Evolutionary conservation across 2,888 invertebrate species (phyloP).

Genomic region (Drosophila crucigera): DNA sequence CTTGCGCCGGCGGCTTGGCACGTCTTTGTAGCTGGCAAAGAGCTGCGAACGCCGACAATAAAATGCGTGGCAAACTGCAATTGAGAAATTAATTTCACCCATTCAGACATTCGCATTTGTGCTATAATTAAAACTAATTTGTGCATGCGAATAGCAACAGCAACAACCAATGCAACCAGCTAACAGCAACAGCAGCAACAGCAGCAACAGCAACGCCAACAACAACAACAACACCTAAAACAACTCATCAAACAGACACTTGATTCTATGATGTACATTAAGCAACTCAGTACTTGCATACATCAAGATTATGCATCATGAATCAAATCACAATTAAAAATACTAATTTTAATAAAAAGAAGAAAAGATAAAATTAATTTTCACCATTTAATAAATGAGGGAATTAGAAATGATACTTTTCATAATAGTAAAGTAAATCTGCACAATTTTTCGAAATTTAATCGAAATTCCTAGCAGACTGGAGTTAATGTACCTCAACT

Average conservation of each 20-base stretch:
- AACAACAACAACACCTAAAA: constrained; percentile 45
- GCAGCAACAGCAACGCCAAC: not conserved
- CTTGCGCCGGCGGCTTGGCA: constrained; percentile 1
- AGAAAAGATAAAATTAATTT: not conserved
- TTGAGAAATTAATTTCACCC: constrained; percentile 78
- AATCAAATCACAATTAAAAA: constrained; percentile 7
- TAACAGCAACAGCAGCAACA: constrained; percentile 12
- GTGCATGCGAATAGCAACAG: constrained; percentile 63
- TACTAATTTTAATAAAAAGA: not conserved
- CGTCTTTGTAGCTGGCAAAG: constrained; percentile 54
- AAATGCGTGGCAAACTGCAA: constrained; percentile 80
- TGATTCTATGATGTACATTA: constrained; percentile 50
- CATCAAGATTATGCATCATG: constrained; percentile 2
- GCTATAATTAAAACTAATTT: constrained; percentile 82
- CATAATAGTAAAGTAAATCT: not conserved
- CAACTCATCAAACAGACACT: constrained; percentile 77
- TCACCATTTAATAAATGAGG: not conserved
- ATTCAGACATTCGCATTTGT: constrained; percentile 80
- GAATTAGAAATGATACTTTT: not conserved
- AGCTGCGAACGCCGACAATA: constrained; percentile 66
- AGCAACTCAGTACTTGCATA: not conserved
- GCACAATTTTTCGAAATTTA: not conserved
- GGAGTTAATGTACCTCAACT: constrained; percentile 12
- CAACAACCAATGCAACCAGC: constrained; percentile 27
- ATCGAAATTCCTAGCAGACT: not conserved